These are phyloP conservation scores for Thelaira solivaga DNA, from an alignment of 2,888 invertebrate species.

Conservation along the genomic window DNA sequence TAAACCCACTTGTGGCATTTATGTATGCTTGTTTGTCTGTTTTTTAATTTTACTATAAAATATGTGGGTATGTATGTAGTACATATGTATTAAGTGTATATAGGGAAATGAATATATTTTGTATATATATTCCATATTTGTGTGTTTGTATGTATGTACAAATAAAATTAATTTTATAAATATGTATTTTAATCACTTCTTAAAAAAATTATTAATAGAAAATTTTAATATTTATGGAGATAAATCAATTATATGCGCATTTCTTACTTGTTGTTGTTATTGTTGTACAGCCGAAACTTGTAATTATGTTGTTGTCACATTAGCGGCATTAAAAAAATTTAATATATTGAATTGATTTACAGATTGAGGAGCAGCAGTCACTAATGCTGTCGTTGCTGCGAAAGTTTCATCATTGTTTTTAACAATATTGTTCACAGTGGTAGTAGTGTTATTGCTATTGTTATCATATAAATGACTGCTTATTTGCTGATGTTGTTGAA, in stretches of 20 bases:
- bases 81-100: constrained; percentile 5
- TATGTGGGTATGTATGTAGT: not conserved
- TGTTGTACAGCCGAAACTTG: not conserved
- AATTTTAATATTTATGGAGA: not conserved
- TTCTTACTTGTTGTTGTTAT: constrained; percentile 42
- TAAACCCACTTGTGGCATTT: not conserved
- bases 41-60: too few species aligned
- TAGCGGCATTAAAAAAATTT: constrained; percentile 15
- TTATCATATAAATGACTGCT: constrained; percentile 2
- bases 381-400: constrained; percentile 63
- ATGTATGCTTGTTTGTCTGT: too few species aligned
- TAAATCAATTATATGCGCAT: constrained; percentile 47
- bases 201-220: constrained; percentile 16
- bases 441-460: not conserved
- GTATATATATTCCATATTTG: too few species aligned
- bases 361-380: constrained; percentile 43
- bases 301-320: not conserved
- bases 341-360: constrained; percentile 29
- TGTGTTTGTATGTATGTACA: not conserved
- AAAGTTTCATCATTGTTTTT: not conserved
- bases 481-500: constrained; percentile 59
- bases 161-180: constrained; percentile 25
- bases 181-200: constrained; percentile 36
- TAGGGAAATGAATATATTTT: too few species aligned
- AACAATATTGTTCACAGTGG: not conserved